Evolutionary conservation across 2,797 vertebrate species (phyloP), one percentile per base, ranked within the genome.

Genomic region (Acanthurus leucopareius): DNA sequence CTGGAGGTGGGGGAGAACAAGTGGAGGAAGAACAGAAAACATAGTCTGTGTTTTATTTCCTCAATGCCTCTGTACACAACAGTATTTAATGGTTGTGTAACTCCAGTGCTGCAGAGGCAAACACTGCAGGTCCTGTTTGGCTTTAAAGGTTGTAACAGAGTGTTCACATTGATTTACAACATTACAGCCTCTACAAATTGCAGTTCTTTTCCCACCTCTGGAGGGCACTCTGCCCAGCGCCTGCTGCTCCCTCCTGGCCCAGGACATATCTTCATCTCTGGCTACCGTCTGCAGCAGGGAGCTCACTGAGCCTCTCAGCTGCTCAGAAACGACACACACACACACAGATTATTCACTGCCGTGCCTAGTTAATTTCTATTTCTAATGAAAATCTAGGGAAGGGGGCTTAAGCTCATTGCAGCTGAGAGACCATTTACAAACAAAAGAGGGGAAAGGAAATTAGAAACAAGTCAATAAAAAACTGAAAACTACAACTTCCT

Each of bases 201-300:
- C 10, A 59, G 49, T 59, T 48, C n/a, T 32, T 49, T 60, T 69
- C 82, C 65, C 69, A 96, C 95, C 95, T 95, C 95, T 95, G 67
- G 95, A 96, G 82, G 95, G 95, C 71, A 95, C 92, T 86, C 93
- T 91, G 52, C 95, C 95, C 86, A 96, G 86, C 0, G 93, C 91
- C 86, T 93, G 94, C 67, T 95, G 93, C 70, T 94, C 94, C 65
- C 94, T 85, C 57, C 90, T 89, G 66, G 91, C 90, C 94, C 94
- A 94, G 25, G 90, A 93, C 92, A 92, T 95, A 53, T 95, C 93
- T 20, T 95, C 94, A 49, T 95, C 94, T 85, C 86, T 88, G 58
- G 93, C 91, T 57, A 94, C 94, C 0, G 94, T 93, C 88, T 95
- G 94, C 73, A 96, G 92, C 66, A 95, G 90, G 44, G 94, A 93